phyloP scores from a whole-genome alignment of 2,113 vertebrate genomes.

The Gavialis gangeticus region DNA sequence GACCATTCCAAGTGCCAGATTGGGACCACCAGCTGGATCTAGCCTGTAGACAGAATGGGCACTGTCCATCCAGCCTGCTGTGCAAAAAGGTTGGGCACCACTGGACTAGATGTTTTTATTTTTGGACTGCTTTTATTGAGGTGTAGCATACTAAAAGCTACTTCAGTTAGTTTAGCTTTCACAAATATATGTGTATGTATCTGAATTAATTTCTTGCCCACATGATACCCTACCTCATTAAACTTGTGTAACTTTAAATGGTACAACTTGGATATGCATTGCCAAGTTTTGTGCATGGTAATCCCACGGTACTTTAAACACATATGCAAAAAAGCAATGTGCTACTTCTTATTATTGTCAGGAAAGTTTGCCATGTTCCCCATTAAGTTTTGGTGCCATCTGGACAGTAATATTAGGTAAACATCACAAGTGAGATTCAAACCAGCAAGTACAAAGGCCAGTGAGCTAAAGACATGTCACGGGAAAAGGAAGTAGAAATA shows the following conservation, averaged over 20 bases:
- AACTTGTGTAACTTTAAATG: neutral
- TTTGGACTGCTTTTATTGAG: no score
- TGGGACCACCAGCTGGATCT: no score
- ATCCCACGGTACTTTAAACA: neutral
- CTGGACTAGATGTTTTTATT: no score
- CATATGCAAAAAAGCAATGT: neutral
- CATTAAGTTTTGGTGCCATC: neutral
- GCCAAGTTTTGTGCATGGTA: fast-evolving
- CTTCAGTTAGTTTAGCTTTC: no score
- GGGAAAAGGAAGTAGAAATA: neutral
- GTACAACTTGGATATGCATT: fast-evolving
- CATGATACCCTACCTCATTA: fast-evolving
- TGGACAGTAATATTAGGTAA: neutral
- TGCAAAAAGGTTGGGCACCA: no score
- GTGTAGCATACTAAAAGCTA: no score
- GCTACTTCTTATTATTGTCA: neutral
- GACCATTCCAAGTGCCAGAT: no score
- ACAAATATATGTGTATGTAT: neutral
- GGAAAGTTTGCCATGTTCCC: fast-evolving
- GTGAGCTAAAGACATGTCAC: neutral
- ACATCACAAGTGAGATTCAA: neutral
- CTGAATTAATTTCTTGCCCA: neutral
- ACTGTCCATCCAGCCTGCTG: no score
- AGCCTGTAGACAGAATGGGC: no score
- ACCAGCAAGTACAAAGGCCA: neutral